Evolutionary conservation across 2,797 vertebrate species (phyloP), one percentile per base, ranked within the genome.

Genomic region (Poeciliopsis paucimaculata): DNA sequence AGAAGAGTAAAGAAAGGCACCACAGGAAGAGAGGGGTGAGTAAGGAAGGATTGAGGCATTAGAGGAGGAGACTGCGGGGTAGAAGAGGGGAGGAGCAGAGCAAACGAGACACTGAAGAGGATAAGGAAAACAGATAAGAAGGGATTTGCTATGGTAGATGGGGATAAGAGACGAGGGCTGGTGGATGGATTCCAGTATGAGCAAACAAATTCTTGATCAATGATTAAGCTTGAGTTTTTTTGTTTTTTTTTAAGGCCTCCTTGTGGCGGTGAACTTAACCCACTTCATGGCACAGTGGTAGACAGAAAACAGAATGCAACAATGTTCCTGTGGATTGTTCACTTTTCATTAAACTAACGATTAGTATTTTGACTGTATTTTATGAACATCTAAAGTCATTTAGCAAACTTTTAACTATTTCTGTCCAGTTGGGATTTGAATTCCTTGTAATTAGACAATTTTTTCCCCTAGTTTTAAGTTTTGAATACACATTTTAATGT

Each of bases 121-220:
- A 88, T 82, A 77, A 84, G 77, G 36, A 53, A 39, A 77, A 45
- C 73, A 75, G 72, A 80, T 66, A 78, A 79, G 64, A 87, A 31
- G 62, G 74, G 83, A 88, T 90, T 86, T 87, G 80, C 68, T 71
- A 84, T 75, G 78, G 49, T 88, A 88, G 90, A 86, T 49, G 75
- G 77, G 80, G 85, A 89, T 88, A 86, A 90, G 80, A 88, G 76
- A 73, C 0, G 12, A 73, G 80, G 84, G 76, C 81, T 78, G 51
- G 51, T 23, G 66, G 82, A 90, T 88, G 79, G 84, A 88, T 87
- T 85, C 68, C 84, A 84, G 84, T 86, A 82, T 26, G 76, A 86
- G 82, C 76, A 86, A 91, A 87, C 77, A 87, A 76, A 77, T 20
- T 78, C 46, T 72, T 82, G 60, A 82, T 88, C 84, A 90, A 86